These are phyloP conservation scores for Probosciger aterrimus DNA, from an alignment of 2,113 vertebrate species.

Conservation along the genomic window DNA sequence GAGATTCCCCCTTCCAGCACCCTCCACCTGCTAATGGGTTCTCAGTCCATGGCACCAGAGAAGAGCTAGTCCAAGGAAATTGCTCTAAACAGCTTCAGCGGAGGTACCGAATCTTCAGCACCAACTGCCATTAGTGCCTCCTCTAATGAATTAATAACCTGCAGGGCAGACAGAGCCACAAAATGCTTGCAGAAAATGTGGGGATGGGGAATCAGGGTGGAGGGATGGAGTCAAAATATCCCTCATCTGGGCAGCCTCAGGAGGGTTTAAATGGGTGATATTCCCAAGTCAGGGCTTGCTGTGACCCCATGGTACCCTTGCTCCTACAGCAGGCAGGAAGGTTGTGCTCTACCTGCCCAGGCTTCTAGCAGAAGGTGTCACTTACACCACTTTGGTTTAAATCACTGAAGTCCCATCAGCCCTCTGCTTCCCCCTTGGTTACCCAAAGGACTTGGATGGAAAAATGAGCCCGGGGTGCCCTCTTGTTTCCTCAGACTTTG, in stretches of 20 bases:
- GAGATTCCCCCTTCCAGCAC: background rate
- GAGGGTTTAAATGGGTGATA: background rate
- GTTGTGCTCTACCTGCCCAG: background rate
- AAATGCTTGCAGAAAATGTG: background rate
- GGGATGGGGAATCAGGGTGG: background rate
- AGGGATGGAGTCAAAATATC: background rate
- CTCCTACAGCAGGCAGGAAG: background rate
- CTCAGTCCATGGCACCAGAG: background rate
- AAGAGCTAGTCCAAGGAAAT: background rate
- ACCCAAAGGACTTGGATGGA: background rate
- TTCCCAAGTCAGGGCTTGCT: background rate
- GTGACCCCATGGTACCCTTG: background rate
- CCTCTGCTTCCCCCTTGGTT: background rate
- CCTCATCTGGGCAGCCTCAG: background rate
- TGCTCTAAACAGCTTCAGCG: fast-evolving
- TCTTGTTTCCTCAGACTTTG: background rate
- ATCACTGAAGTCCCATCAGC: background rate
- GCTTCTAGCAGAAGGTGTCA: background rate
- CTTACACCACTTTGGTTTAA: background rate
- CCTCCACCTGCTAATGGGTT: background rate
- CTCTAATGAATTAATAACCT: background rate
- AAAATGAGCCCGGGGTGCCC: background rate
- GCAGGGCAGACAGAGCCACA: background rate
- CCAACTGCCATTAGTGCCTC: background rate
- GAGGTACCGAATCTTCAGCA: background rate